Evolutionary conservation across 2,797 vertebrate genomes (phyloP).

Genomic region (Anolis apletophallus): DNA sequence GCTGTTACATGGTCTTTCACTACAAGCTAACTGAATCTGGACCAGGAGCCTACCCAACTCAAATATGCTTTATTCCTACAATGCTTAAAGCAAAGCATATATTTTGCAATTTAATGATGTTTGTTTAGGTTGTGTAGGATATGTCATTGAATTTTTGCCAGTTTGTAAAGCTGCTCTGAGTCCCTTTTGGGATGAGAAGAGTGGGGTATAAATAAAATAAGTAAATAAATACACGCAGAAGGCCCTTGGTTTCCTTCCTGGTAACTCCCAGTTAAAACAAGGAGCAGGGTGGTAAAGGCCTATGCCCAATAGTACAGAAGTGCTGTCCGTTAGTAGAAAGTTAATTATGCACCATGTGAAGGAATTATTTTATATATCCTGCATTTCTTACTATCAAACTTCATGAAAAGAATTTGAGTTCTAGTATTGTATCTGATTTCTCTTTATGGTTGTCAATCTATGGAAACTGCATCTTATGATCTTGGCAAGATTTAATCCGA

Average conservation of each 20-base stretch:
- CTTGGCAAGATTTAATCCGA: too few species aligned
- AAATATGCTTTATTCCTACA: neutral
- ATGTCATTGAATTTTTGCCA: too few species aligned
- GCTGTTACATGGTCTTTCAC: neutral
- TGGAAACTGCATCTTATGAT: too few species aligned
- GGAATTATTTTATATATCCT: neutral
- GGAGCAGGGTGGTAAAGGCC: neutral
- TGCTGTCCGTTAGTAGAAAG: neutral
- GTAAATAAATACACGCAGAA: too few species aligned
- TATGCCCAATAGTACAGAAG: neutral
- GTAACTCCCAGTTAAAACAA: neutral
- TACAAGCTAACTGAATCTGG: neutral
- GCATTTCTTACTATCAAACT: neutral
- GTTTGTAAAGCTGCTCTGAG: too few species aligned
- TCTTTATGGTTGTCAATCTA: neutral
- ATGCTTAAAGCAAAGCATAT: neutral
- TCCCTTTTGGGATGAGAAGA: too few species aligned
- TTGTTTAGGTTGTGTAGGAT: too few species aligned
- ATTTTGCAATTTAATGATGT: too few species aligned
- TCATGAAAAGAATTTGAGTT: neutral
- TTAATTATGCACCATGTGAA: neutral
- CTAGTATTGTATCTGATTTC: neutral
- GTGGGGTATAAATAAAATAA: too few species aligned
- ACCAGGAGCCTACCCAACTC: neutral
- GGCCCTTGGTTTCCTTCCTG: neutral